These are phyloP conservation scores for Crossaster papposus DNA, from an alignment of 53 echinoderm and acorn worm genomes.

Conservation along the genomic window DNA sequence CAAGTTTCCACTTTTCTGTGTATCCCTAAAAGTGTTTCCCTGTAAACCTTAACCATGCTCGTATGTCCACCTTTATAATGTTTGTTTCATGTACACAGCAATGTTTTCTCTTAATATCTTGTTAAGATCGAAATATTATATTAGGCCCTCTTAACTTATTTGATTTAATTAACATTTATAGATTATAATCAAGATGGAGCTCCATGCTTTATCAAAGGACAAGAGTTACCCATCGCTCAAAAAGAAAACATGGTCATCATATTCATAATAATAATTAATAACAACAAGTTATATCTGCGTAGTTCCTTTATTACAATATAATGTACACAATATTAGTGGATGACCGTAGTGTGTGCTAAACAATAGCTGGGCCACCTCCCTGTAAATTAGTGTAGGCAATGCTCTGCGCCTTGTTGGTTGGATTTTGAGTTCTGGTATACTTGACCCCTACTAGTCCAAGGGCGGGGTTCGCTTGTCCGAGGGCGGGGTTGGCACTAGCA, in stretches of 20 bases:
- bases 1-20: too few relatives aligned
- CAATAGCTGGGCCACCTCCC: constrained; percentile 36
- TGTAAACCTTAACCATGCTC: too few relatives aligned
- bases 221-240: not conserved
- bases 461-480: constrained; percentile 36
- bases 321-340: not conserved
- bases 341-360: constrained; percentile 10
- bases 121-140: too few relatives aligned
- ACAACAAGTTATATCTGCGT: constrained; percentile 21
- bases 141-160: too few relatives aligned
- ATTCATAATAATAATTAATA: not conserved
- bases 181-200: too few relatives aligned
- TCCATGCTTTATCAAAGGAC: too few relatives aligned
- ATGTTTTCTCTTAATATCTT: too few relatives aligned
- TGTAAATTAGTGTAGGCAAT: constrained; percentile 52
- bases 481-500: not conserved
- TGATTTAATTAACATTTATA: too few relatives aligned
- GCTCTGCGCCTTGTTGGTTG: constrained; percentile 28
- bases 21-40: too few relatives aligned
- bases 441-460: constrained; percentile 48
- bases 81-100: too few relatives aligned
- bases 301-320: not conserved
- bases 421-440: constrained; percentile 43
- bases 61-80: too few relatives aligned
- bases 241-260: not conserved